Evolutionary conservation across 2,888 invertebrate genomes (phyloP).

Genomic region (Liodrosophila aerea): DNA sequence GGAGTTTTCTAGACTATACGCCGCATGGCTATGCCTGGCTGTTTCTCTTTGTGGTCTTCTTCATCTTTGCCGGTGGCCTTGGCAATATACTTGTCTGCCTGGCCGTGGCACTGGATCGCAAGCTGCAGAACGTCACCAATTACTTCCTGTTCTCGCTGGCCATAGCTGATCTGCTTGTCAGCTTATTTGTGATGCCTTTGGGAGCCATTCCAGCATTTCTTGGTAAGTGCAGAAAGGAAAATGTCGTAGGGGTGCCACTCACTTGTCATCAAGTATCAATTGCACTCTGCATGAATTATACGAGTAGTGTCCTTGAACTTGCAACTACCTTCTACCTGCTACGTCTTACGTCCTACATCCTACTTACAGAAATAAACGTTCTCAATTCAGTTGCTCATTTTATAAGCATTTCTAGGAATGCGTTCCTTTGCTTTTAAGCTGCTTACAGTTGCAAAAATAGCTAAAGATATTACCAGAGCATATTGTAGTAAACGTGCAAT

Average conservation of each 20-base stretch:
- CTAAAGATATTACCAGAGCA: no score
- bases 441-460: no score
- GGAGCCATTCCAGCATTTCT: conserved; percentile 96
- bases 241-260: background rate
- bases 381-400: no score
- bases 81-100: conserved; percentile 97
- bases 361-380: no score
- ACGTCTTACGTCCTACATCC: no score
- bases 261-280: background rate
- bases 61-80: conserved; percentile 93
- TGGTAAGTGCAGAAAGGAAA: conserved; percentile 86
- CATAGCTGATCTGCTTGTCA: conserved; percentile 96
- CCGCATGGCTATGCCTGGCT: conserved; percentile 88
- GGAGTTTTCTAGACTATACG: conserved; percentile 57
- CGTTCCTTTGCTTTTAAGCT: no score
- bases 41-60: conserved; percentile 91
- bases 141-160: conserved; percentile 96
- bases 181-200: conserved; percentile 97
- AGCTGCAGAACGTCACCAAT: conserved; percentile 97
- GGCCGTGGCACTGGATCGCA: conserved; percentile 94
- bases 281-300: conserved; percentile 47
- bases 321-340: no score
- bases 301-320: conserved; percentile 23
- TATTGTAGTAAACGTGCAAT: no score
- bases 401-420: no score